phyloP scores from a whole-genome alignment of 1,140 invertebrate genomes.

The Antheraea pernyi region DNA sequence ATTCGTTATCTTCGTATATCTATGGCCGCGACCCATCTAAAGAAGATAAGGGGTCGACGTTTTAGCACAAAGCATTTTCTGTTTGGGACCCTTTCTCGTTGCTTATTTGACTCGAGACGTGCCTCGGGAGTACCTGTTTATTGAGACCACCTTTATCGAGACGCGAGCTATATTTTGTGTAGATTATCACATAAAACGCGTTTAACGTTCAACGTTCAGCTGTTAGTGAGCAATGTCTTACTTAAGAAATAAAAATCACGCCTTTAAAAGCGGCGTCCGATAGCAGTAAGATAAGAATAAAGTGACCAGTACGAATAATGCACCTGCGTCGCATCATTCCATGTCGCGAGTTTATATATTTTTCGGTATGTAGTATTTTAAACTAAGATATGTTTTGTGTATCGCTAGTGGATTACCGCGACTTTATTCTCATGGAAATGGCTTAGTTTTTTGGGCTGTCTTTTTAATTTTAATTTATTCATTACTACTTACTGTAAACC shows the following conservation, averaged over 20 bases:
- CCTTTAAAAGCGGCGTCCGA: constrained; percentile 37
- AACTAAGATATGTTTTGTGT: not conserved
- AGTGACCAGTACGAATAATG: constrained; percentile 2
- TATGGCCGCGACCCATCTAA: constrained; percentile 59
- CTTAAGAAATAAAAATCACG: constrained; percentile 63
- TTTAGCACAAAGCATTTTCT: constrained; percentile 74
- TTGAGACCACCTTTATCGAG: constrained; percentile 56
- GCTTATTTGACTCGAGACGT: constrained; percentile 65
- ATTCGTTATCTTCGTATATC: constrained; percentile 40
- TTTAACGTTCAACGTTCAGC: constrained; percentile 50
- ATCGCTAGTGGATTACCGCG: not conserved
- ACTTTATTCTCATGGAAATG: no score
- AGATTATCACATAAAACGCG: constrained; percentile 62
- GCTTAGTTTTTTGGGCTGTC: no score
- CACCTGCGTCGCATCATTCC: not conserved
- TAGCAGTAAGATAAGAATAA: not conserved
- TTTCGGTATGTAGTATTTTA: not conserved
- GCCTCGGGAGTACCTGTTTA: constrained; percentile 59
- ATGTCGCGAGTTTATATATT: not conserved
- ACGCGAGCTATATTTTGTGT: constrained; percentile 57
- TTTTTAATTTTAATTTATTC: no score
- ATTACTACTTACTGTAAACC: no score
- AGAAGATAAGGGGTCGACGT: constrained; percentile 73
- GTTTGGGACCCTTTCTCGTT: constrained; percentile 62
- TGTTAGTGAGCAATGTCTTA: constrained; percentile 57